A percentile compares a stretch with the other conserved stretches of the same genome.
Conservation (phyloP, 2,888 invertebrate genomes). For the Noctua comes region DNA sequence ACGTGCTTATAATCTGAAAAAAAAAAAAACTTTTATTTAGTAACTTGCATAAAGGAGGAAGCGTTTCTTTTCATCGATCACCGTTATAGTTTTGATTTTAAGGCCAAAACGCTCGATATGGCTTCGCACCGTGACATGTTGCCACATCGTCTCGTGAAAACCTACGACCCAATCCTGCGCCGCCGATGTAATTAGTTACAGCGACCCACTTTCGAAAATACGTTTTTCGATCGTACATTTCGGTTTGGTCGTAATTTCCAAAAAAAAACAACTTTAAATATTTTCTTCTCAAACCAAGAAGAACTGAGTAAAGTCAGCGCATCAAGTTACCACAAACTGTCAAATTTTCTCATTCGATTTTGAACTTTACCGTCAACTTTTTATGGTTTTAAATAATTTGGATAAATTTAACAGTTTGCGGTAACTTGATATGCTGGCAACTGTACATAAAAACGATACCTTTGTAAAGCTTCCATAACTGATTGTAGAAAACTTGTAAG, state of each 20-base stretch:
- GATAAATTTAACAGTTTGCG: no score
- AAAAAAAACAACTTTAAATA: neutral
- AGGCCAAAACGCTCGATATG: neutral
- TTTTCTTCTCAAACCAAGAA: neutral
- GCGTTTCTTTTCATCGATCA: neutral
- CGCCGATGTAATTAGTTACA: neutral
- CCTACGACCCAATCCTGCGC: neutral
- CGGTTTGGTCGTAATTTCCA: neutral
- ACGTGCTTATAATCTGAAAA: constrained; percentile 85
- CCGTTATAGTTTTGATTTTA: neutral
- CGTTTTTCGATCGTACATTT: constrained; percentile 31
- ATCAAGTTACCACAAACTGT: no score
- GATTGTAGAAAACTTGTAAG: constrained; percentile 84
- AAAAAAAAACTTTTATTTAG: constrained; percentile 4
- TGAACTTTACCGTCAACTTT: no score
- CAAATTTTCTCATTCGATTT: no score
- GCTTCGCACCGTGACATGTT: neutral
- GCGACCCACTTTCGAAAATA: neutral
- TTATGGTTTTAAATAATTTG: no score
- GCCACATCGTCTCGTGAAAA: neutral
- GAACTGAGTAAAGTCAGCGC: constrained; percentile 10
- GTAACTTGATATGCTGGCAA: no score
- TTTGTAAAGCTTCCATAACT: constrained; percentile 83
- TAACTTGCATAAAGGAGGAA: neutral
- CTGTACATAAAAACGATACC: constrained; percentile 67